Base-by-base conservation (phyloP, 1,140 invertebrate genomes). In the Andricus grossulariae region DNA sequence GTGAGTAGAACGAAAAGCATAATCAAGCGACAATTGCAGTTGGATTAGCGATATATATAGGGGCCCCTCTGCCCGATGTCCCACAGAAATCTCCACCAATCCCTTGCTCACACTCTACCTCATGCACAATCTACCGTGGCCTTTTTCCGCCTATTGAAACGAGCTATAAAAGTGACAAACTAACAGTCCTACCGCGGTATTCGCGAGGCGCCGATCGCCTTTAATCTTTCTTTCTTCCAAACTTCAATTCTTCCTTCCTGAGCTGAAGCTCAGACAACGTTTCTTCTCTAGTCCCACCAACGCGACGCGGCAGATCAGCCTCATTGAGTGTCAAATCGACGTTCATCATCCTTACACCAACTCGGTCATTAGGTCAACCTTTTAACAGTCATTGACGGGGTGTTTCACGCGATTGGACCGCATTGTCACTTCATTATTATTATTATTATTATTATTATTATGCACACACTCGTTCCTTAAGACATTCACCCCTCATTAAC, bases 91-190 rank as follows among this genome's bases (percentile, higher is more conserved):
- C 77, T 55, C 13, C 55, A 45, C 80, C 80, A 77, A 74, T 74
- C 54, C 52, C 76, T 81, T 72, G 80, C 80, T 66, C 72, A 71
- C 76, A 71, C 77, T 52, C 83, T 80, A 81, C 80, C 80, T 82
- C 84, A 81, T 86, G 83, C 82, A 81, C 79, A 78, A 84, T 83
- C 82, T 79, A 71, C 76, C 71, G 76, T 76, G 75, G 82, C 50
- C 83, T 83, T 80, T 84, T 81, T 74, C 66, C 82, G 82, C 84
- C 84, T 85, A 87, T 83, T 88, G 80, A 88, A 88, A 84, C 77
- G 25, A 66, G 79, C 87, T 90, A 90, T 90, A 90, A 90, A 90
- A 90, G 86, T 90, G 84, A 87, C 83, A 87, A 89, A 89, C 82
- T 88, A 86, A 84, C 82, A 86, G 85, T 86, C 76, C 70, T 75